Percentiles rank a stretch among this genome's conserved stretches.
Conservation (phyloP, 2,113 vertebrate species). For the Hiodon alosoides region DNA sequence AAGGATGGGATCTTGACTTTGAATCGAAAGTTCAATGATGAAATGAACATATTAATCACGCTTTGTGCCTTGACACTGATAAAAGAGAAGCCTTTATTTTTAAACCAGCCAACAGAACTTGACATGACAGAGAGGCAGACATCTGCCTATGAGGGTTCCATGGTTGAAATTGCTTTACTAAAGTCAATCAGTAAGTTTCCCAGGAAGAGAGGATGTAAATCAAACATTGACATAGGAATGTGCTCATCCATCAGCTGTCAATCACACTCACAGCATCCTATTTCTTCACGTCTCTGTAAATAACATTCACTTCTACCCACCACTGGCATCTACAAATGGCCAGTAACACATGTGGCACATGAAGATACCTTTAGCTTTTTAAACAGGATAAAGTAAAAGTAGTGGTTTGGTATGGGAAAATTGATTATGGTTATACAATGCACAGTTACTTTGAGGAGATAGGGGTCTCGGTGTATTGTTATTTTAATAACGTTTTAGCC, state of each 20-base stretch:
- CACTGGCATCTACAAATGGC: constrained; percentile 16
- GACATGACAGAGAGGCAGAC: constrained; percentile 25
- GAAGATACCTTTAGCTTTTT: neutral
- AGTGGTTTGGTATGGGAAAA: neutral
- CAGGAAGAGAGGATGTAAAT: constrained; percentile 1
- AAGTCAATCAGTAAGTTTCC: constrained; percentile 26
- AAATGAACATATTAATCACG: constrained; percentile 25
- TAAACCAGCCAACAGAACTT: constrained; percentile 13
- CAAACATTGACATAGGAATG: constrained; percentile 10
- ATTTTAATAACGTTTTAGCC: neutral
- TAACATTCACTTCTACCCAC: constrained; percentile 14
- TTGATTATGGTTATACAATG: neutral
- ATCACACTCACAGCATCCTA: constrained; percentile 11
- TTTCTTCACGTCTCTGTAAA: constrained; percentile 19
- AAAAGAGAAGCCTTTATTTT: constrained; percentile 27
- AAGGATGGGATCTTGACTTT: constrained; percentile 10
- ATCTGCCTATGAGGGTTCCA: constrained; percentile 5
- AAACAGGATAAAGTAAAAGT: neutral
- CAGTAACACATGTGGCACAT: neutral
- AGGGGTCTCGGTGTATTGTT: neutral
- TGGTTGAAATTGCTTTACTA: constrained; percentile 29
- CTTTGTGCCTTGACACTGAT: constrained; percentile 22
- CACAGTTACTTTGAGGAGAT: neutral
- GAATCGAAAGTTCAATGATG: constrained; percentile 20
- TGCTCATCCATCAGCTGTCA: constrained; percentile 27